phyloP scores from a whole-genome alignment of 2,888 invertebrate species.

The Gnatocerus cornutus region DNA sequence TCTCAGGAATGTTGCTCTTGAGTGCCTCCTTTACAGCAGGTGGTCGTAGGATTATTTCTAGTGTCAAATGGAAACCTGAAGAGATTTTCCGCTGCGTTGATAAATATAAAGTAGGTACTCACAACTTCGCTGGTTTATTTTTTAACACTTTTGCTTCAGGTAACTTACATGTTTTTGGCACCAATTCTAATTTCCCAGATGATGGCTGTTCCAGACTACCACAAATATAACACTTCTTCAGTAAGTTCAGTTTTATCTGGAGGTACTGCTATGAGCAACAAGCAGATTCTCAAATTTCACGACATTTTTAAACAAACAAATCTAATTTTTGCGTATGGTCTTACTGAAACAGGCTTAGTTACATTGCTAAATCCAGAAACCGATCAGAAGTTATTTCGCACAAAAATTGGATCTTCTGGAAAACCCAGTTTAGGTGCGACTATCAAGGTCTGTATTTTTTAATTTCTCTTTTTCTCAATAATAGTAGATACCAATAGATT shows the following conservation, averaged over 20 bases:
- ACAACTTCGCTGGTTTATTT: background rate
- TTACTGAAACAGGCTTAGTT: background rate
- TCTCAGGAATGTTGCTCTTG: conserved; percentile 55
- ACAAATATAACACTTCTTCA: conserved; percentile 12
- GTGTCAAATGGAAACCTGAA: conserved; percentile 53
- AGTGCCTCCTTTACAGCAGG: conserved; percentile 54
- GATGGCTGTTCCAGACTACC: background rate
- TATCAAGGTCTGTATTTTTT: too few species aligned
- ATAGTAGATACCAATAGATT: too few species aligned
- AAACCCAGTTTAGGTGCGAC: too few species aligned
- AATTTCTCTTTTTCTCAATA: too few species aligned
- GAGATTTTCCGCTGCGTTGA: conserved; percentile 53
- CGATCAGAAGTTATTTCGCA: background rate
- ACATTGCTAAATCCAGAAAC: background rate
- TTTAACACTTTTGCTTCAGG: background rate
- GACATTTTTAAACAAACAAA: background rate
- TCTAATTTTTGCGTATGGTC: background rate
- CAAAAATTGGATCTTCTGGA: background rate
- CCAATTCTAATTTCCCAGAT: conserved; percentile 9
- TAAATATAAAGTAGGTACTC: conserved; percentile 55
- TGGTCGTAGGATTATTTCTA: conserved; percentile 53
- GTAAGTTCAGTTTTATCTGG: background rate
- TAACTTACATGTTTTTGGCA: background rate
- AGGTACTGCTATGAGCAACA: conserved; percentile 9
- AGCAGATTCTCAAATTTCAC: background rate